Evolutionary conservation across 2,888 invertebrate genomes (phyloP), one percentile per base, ranked within the genome.

Genomic region (Leistus spinibarbis): DNA sequence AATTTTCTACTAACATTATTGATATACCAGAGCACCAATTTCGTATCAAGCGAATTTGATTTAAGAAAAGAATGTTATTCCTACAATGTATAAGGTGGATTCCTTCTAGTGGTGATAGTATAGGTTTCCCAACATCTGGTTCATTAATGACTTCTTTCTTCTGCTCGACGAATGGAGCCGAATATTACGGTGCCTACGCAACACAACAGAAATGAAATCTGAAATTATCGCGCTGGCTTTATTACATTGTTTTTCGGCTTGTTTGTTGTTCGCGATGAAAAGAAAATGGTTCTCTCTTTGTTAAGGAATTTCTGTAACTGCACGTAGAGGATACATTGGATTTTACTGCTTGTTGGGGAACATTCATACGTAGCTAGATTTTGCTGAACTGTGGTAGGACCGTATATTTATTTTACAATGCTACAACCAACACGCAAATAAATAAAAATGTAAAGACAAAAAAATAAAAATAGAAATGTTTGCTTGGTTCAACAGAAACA

Each of bases 71-170:
- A n/a, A n/a, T n/a, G n/a, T n/a, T n/a, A n/a, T n/a, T n/a, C n/a
- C n/a, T n/a, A n/a, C n/a, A n/a, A n/a, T n/a, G n/a, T n/a, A n/a
- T n/a, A n/a, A n/a, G n/a, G n/a, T n/a, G n/a, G n/a, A n/a, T n/a
- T n/a, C n/a, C n/a, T n/a, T n/a, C n/a, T n/a, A n/a, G n/a, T n/a
- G n/a, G 60, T 54, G 54, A 67, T 22, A 67, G 53, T 67, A 67
- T 67, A 20, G n/a, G n/a, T n/a, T 67, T 67, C 53, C 20, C 54
- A 20, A 67, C 64, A 64, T 64, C 64, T 64, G 22, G n/a, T 64
- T 64, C 64, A 64, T 20, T 64, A 64, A 64, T 23, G 20, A 64
- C n/a, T 23, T n/a, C n/a, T n/a, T 23, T 64, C 64, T 40, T 40
- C 13, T 40, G 40, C 40, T 40, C 5, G 40, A n/a, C n/a, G 40